phyloP scores from a whole-genome alignment of 2,888 invertebrate species.

The Lepidonotus clava region DNA sequence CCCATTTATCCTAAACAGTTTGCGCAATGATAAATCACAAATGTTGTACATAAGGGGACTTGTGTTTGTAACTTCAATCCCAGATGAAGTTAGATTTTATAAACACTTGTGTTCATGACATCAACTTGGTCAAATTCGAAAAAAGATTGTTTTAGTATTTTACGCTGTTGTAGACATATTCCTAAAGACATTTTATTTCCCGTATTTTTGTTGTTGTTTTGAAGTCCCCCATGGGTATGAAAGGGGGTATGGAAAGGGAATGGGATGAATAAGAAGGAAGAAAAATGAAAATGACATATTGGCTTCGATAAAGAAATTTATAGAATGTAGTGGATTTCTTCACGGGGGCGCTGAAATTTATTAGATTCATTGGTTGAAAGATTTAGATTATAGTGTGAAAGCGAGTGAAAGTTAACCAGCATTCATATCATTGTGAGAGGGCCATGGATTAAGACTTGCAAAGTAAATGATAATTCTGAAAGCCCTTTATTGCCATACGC shows the following conservation, averaged over 20 bases:
- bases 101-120: not conserved
- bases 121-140: not conserved
- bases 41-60: not conserved
- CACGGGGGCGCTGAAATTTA: too few species aligned
- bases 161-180: slow-evolving; percentile 1
- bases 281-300: not conserved
- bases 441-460: too few species aligned
- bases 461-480: too few species aligned
- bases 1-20: too few species aligned
- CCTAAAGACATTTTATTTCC: not conserved
- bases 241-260: not conserved
- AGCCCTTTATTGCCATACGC: not conserved
- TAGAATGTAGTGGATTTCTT: too few species aligned
- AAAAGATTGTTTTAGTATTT: not conserved
- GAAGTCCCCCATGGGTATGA: not conserved
- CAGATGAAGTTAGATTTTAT: not conserved
- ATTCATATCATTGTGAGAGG: too few species aligned
- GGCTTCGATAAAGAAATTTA: too few species aligned
- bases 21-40: not conserved
- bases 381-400: too few species aligned
- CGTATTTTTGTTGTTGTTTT: not conserved
- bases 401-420: too few species aligned
- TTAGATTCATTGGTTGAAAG: too few species aligned
- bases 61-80: not conserved
- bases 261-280: not conserved